Percentiles rank a stretch among this genome's conserved stretches.
phyloP scores from a whole-genome alignment of 2,888 invertebrate genomes.

The Rhodophaea formosa region DNA sequence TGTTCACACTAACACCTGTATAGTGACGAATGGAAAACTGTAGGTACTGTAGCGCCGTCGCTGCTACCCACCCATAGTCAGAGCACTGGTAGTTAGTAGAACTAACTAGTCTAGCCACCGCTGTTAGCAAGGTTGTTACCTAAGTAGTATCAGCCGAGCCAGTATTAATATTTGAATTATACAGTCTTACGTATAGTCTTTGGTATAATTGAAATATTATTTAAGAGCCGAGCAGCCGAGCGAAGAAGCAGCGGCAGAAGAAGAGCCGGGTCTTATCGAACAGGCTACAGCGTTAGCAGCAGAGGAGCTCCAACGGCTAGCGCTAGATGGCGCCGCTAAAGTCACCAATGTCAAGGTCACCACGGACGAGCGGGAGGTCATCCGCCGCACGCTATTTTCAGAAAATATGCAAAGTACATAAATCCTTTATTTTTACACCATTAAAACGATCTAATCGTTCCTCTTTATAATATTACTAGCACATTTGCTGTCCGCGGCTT shows the following conservation, averaged over 20 bases:
- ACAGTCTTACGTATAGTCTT: too few species aligned
- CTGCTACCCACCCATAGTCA: too few species aligned
- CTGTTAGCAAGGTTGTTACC: too few species aligned
- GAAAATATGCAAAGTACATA: slow-evolving; percentile 64
- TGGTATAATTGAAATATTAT: not conserved
- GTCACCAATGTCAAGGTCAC: slow-evolving; percentile 90
- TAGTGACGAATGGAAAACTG: too few species aligned
- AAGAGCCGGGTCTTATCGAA: slow-evolving; percentile 82
- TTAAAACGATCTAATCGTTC: too few species aligned
- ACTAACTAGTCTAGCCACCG: too few species aligned
- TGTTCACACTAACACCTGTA: too few species aligned
- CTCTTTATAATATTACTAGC: not conserved
- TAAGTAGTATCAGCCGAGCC: too few species aligned
- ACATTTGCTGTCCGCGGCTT: too few species aligned
- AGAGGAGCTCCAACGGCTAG: slow-evolving; percentile 83
- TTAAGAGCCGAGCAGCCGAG: slow-evolving; percentile 61
- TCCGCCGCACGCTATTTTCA: slow-evolving; percentile 64
- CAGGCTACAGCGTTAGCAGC: slow-evolving; percentile 84
- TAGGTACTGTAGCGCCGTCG: too few species aligned
- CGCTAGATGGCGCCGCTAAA: slow-evolving; percentile 85
- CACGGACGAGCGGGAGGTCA: slow-evolving; percentile 86
- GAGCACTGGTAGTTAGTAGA: too few species aligned
- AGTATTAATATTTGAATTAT: too few species aligned
- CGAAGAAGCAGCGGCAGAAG: slow-evolving; percentile 61
- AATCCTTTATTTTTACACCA: not conserved